Conservation (phyloP, 1,140 invertebrate species). For the Drosophila arawakana region DNA sequence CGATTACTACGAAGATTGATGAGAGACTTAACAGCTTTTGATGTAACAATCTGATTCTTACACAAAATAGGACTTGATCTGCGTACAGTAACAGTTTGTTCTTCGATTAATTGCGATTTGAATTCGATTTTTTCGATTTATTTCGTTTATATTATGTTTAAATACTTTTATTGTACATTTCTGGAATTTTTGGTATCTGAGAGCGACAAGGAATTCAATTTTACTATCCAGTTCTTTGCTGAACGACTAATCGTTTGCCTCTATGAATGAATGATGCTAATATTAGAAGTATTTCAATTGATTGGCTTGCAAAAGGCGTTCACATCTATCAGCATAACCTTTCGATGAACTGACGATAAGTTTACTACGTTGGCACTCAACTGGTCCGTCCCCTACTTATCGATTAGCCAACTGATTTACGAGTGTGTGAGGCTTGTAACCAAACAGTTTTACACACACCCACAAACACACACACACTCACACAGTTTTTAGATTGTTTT, state of each 20-base stretch:
- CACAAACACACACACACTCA: not conserved
- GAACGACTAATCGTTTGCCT: not conserved
- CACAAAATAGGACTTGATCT: too few relatives aligned
- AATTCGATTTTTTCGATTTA: too few relatives aligned
- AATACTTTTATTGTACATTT: too few relatives aligned
- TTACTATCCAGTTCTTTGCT: not conserved
- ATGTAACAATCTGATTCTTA: too few relatives aligned
- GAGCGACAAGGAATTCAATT: not conserved
- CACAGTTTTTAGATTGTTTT: conserved; percentile 60
- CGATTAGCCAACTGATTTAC: conserved; percentile 11
- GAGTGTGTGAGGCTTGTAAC: conserved; percentile 19
- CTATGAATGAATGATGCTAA: conserved; percentile 11
- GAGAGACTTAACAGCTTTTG: too few relatives aligned
- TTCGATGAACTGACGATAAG: conserved; percentile 9
- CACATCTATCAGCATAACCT: conserved; percentile 17
- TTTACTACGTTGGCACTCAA: not conserved
- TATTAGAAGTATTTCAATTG: conserved; percentile 19
- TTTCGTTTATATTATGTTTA: too few relatives aligned
- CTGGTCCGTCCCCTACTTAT: conserved; percentile 7
- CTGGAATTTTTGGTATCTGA: too few relatives aligned
- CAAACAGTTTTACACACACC: conserved; percentile 1
- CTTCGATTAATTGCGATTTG: too few relatives aligned
- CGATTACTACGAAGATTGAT: too few relatives aligned
- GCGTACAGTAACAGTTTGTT: too few relatives aligned
- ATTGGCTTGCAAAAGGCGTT: conserved; percentile 7